These are phyloP conservation scores for Nasonia longicornis DNA, from an alignment of 1,140 invertebrate genomes.

Conservation along the genomic window DNA sequence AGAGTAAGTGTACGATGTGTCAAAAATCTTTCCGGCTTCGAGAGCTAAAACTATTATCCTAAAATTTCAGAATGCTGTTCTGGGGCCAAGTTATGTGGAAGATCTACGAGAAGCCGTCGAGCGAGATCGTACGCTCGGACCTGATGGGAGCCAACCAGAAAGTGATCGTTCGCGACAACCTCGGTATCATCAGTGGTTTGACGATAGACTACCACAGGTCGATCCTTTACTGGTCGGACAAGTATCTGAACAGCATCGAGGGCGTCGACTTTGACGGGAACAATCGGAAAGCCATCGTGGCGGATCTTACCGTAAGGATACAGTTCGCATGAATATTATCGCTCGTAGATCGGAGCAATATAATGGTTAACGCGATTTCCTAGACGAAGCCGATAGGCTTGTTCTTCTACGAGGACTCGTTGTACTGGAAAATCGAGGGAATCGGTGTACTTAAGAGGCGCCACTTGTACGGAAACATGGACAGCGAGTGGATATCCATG, in stretches of 20 bases:
- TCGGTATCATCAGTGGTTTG: constrained; percentile 78
- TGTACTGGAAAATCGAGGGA: constrained; percentile 39
- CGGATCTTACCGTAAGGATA: constrained; percentile 22
- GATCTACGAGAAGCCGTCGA: constrained; percentile 62
- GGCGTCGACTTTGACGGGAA: constrained; percentile 81
- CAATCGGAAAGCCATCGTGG: constrained; percentile 67
- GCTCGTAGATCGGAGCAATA: background rate
- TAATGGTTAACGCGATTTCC: background rate
- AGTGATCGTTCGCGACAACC: constrained; percentile 69
- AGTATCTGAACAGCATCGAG: constrained; percentile 76
- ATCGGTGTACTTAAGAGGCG: constrained; percentile 26
- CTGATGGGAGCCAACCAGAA: constrained; percentile 76
- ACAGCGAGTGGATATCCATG: constrained; percentile 4
- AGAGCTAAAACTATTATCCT: too few species aligned
- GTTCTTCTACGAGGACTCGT: constrained; percentile 39
- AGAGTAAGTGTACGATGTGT: constrained; percentile 67
- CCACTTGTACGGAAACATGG: constrained; percentile 33
- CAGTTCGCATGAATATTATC: background rate
- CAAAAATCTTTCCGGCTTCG: background rate
- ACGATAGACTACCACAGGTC: constrained; percentile 77
- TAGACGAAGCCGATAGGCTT: constrained; percentile 33
- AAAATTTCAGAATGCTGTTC: constrained; percentile 65
- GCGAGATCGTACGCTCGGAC: constrained; percentile 74
- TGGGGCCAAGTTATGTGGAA: constrained; percentile 68
- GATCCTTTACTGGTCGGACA: constrained; percentile 83